Evolutionary conservation across 1,140 invertebrate species (phyloP).

Genomic region (Sarcophaga bullata): DNA sequence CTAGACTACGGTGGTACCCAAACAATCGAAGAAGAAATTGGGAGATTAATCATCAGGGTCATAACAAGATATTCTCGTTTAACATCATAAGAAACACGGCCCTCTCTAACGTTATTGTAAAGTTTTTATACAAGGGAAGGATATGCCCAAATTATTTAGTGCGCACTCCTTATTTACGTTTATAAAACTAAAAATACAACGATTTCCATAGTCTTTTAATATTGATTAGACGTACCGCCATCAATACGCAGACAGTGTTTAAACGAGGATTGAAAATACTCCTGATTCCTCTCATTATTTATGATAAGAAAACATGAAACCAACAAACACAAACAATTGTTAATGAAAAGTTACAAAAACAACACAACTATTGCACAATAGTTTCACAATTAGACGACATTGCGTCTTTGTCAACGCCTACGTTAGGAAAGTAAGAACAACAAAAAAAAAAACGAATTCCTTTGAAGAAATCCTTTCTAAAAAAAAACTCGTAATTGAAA

Average conservation of each 20-base stretch:
- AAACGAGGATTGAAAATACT: neutral
- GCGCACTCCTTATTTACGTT: no score
- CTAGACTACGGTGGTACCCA: no score
- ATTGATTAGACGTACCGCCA: neutral
- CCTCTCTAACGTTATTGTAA: no score
- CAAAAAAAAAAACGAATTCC: neutral
- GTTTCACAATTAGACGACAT: slow-evolving; percentile 9
- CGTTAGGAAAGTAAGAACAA: neutral
- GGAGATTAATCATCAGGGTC: no score
- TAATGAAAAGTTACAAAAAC: neutral
- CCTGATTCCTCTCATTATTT: neutral
- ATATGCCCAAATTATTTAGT: no score
- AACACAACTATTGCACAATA: neutral
- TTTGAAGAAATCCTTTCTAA: neutral
- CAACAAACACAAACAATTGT: neutral
- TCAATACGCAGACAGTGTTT: neutral
- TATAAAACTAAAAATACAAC: no score
- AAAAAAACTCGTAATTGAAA: neutral
- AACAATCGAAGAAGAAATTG: no score
- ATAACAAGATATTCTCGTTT: no score
- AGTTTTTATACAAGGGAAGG: no score
- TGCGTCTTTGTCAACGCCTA: slow-evolving; percentile 33
- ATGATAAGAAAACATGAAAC: neutral
- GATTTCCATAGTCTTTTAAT: no score
- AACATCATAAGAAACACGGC: no score